Base-by-base conservation (phyloP, 2,888 invertebrate species). In the Petrophora chlorosata region DNA sequence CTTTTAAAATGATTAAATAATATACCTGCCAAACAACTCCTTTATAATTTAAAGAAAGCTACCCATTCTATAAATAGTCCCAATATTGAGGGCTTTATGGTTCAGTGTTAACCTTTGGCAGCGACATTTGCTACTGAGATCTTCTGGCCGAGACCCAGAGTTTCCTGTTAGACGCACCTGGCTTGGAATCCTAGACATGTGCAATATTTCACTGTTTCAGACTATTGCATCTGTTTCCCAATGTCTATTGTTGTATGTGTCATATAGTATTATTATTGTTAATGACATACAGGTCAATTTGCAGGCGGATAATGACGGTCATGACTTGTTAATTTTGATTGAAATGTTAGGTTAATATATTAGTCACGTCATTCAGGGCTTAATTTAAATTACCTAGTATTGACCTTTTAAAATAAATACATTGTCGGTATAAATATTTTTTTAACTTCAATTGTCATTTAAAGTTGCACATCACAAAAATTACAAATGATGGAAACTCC, bases 91-190 rank as follows among this genome's bases (percentile, higher is more conserved):
- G 43, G 40, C 23, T 43, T 34, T 58, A 57, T 30, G 49, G 66
- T 66, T 67, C 44, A 61, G 51, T 53, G 53, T 71, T 84, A 86
- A 90, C 89, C 89, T 90, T 89, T 90, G 89, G 89, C 89, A 90
- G 70, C 63, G 59, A 62, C 53, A 62, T 55, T 53, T 61, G 62
- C 67, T 66, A 68, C 68, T 75, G 51, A 71, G 79, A 77, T 79
- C 67, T 66, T 70, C 80, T 89, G 87, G 86, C 89, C 53, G 3
- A 26, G 47, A 50, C 80, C 89, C 87, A 89, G 79, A 67, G 68
- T 82, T 87, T 87, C 85, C 85, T 85, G 68, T 65, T 65, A 63
- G 63, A 51, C 64, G 62, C 73, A 72, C 65, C 73, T 82, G 79
- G 59, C 79, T 52, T 25, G 8, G 22, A 28, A 43, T 39, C 26